Percentiles rank a stretch among this genome's conserved stretches.
phyloP scores from a whole-genome alignment of 1,140 invertebrate species.

The Heliconius himera region DNA sequence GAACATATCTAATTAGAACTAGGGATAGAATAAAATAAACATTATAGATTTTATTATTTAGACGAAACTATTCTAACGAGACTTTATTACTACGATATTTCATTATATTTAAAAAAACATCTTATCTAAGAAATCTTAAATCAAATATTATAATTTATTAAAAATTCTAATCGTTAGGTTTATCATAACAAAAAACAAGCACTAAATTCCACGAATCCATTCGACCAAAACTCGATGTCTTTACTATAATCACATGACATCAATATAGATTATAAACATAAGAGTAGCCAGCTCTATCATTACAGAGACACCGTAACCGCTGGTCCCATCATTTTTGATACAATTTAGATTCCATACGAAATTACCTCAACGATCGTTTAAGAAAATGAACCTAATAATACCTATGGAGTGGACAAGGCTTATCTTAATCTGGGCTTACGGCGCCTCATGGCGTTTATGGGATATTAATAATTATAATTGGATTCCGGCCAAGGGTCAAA shows the following conservation, averaged over 20 bases:
- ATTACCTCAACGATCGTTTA: constrained; percentile 53
- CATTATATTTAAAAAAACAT: no score
- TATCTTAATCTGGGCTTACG: constrained; percentile 72
- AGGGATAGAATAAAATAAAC: no score
- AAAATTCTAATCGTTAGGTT: neutral
- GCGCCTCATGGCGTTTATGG: constrained; percentile 57
- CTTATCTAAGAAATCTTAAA: no score
- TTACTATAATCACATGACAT: constrained; percentile 24
- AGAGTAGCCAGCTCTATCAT: constrained; percentile 30
- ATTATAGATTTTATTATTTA: no score
- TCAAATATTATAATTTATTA: neutral
- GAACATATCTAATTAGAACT: no score
- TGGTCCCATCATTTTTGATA: constrained; percentile 54
- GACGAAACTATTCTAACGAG: no score
- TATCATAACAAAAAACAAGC: neutral
- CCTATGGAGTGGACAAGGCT: constrained; percentile 57
- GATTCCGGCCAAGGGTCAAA: constrained; percentile 61
- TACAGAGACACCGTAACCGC: constrained; percentile 52
- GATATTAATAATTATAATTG: constrained; percentile 72
- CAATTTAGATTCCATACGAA: constrained; percentile 64
- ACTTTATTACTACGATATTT: no score
- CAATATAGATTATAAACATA: constrained; percentile 23
- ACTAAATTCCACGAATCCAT: neutral
- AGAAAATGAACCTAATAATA: constrained; percentile 64
- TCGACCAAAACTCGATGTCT: constrained; percentile 9